phyloP scores from a whole-genome alignment of 1,140 invertebrate genomes.

The Acromyrmex heyeri region DNA sequence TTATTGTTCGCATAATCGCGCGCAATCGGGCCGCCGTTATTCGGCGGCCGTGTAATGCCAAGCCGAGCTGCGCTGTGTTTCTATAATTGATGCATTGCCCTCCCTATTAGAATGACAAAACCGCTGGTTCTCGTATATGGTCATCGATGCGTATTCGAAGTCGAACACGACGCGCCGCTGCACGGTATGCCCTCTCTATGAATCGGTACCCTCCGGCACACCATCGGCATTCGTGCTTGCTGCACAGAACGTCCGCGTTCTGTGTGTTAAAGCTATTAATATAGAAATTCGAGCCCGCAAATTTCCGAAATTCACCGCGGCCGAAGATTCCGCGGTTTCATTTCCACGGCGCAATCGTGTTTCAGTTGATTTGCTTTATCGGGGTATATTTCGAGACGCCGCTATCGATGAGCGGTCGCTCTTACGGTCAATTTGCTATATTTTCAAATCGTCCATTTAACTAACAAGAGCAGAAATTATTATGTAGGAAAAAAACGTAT shows the following conservation, averaged over 20 bases:
- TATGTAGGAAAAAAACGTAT: background rate
- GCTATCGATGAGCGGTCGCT: slow-evolving; percentile 9
- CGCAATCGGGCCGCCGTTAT: slow-evolving; percentile 79
- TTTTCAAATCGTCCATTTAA: background rate
- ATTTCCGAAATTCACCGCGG: slow-evolving; percentile 54
- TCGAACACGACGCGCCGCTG: slow-evolving; percentile 61
- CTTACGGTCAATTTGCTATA: slow-evolving; percentile 25
- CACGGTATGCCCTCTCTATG: slow-evolving; percentile 35
- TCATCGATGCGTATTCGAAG: slow-evolving; percentile 65
- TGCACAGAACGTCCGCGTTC: slow-evolving; percentile 16
- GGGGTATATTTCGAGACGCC: background rate
- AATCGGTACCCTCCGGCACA: slow-evolving; percentile 28
- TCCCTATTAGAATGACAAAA: slow-evolving; percentile 83
- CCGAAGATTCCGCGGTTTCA: slow-evolving; percentile 62
- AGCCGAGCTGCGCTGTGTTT: slow-evolving; percentile 76
- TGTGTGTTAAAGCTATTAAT: slow-evolving; percentile 57
- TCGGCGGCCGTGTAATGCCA: slow-evolving; percentile 77
- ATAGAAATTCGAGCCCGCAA: slow-evolving; percentile 46
- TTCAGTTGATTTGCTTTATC: slow-evolving; percentile 23
- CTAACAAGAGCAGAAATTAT: background rate
- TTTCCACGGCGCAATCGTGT: slow-evolving; percentile 46
- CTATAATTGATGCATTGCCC: slow-evolving; percentile 84
- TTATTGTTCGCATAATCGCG: slow-evolving; percentile 83
- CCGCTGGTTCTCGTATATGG: slow-evolving; percentile 70
- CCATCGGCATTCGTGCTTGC: slow-evolving; percentile 39